phyloP scores from a whole-genome alignment of 2,113 vertebrate genomes.

The Mus spicilegus region DNA sequence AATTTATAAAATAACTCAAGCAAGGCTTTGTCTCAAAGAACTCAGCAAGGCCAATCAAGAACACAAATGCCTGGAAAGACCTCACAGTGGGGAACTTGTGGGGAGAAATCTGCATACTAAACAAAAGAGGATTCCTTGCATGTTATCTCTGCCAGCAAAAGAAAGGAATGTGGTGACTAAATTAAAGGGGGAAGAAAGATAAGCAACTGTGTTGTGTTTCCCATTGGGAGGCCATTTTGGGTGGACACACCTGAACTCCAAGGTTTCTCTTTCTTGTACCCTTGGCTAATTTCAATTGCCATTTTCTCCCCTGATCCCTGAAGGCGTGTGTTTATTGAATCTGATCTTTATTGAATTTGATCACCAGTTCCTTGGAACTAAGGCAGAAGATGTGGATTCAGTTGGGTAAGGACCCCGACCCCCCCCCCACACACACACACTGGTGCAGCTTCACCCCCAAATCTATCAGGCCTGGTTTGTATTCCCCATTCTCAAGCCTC shows the following conservation, averaged over 20 bases:
- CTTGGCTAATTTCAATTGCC: background rate
- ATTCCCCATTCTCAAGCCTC: slow-evolving; percentile 69
- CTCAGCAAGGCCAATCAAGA: background rate
- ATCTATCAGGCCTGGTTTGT: slow-evolving; percentile 46
- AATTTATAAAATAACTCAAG: slow-evolving; percentile 52
- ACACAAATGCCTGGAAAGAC: background rate
- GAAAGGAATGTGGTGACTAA: background rate
- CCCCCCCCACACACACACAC: too few species aligned
- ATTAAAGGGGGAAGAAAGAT: background rate
- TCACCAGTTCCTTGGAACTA: background rate
- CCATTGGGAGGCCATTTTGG: background rate
- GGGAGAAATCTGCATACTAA: background rate
- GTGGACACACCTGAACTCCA: background rate
- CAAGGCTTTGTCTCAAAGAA: slow-evolving; percentile 10
- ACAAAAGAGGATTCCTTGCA: background rate
- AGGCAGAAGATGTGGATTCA: slow-evolving; percentile 55
- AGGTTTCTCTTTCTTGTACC: background rate
- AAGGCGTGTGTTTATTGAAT: background rate
- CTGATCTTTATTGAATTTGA: slow-evolving; percentile 6
- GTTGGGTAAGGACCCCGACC: background rate
- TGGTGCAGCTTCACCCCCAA: background rate
- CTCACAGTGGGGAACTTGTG: background rate
- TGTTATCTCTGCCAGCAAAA: background rate
- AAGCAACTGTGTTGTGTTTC: background rate
- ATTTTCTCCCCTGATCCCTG: background rate